Evolutionary conservation across 2,797 vertebrate species (phyloP), one percentile per base, ranked within the genome.

Genomic region (Amblyopsis hoosieri): DNA sequence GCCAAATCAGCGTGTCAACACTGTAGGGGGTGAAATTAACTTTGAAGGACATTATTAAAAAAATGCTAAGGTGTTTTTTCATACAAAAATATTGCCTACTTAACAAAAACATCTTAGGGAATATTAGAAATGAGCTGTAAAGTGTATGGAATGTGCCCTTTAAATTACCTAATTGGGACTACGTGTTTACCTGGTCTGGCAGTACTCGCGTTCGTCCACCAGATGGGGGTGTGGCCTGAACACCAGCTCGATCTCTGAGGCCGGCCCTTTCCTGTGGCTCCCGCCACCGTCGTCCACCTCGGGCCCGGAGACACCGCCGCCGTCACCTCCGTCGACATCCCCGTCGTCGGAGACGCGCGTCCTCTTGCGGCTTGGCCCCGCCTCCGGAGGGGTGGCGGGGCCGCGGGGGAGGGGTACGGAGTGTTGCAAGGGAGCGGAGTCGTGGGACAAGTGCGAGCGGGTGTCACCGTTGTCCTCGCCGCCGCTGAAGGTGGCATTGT

Each of bases 141-240:
- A 17, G 17, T 17, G 17, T 17, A 17, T 17, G 17, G 17, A 17
- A 17, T 17, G 17, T 17, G 17, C 17, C 17, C 17, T 17, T 17
- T 15, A n/a, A 50, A 42, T 42, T 1, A 42, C 37, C 12, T 50
- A 6, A 11, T 53, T 12, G 31, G 23, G 14, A 2, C 12, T 17
- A 45, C 11, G 0, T 23, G 10, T 69, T 80, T 70, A 96, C 95
- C 95, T 94, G 71, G 95, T 97, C 90, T 97, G 95, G 60, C 90
- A 94, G 86, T 96, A 95, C 66, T 95, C 91, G 45, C 93, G 91
- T 15, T 83, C 91, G 45, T 93, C 92, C 78, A 95, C 95, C 80
- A 97, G 87, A 76, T 95, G 90, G 0, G 95, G 95, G 72, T 97
- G 95, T 0, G 95, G 94, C 45, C 92, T 92, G 86, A 97, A 97